phyloP scores from a whole-genome alignment of 2,888 invertebrate genomes.

The Melipona bicolor region DNA sequence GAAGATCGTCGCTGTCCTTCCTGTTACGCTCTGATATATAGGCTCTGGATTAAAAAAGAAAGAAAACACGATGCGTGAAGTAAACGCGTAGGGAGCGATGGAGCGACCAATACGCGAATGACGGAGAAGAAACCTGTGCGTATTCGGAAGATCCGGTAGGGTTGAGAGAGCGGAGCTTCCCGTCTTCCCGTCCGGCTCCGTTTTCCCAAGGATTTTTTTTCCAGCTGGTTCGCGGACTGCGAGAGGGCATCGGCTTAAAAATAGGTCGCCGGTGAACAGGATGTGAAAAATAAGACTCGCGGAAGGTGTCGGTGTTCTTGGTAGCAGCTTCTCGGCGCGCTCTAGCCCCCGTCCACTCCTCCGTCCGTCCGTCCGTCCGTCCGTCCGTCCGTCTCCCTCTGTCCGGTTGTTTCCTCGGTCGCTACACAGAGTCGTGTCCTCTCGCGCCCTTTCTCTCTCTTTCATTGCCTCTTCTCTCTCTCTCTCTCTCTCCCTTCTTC shows the following conservation, averaged over 20 bases:
- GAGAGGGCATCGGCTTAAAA: slow-evolving; percentile 53
- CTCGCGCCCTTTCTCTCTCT: too few relatives aligned
- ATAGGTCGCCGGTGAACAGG: slow-evolving; percentile 62
- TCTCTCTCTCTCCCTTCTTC: too few relatives aligned
- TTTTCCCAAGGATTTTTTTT: slow-evolving; percentile 1
- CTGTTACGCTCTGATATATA: not conserved
- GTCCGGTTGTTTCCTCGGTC: slow-evolving; percentile 32
- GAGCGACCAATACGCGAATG: not conserved
- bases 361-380: slow-evolving; percentile 16
- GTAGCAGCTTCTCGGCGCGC: slow-evolving; percentile 46
- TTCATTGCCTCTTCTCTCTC: too few relatives aligned
- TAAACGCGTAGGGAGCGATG: not conserved
- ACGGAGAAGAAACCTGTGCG: not conserved
- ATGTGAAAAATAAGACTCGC: slow-evolving; percentile 61
- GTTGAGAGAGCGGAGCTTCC: not conserved
- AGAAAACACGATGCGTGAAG: not conserved
- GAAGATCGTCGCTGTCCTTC: not conserved
- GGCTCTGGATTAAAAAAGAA: rapidly evolving
- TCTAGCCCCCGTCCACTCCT: slow-evolving; percentile 13
- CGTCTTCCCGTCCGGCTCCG: not conserved
- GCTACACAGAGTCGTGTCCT: slow-evolving; percentile 4
- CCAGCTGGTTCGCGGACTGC: not conserved
- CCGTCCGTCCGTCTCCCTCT: slow-evolving; percentile 10
- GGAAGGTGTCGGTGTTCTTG: slow-evolving; percentile 54
- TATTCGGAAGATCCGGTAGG: slow-evolving; percentile 9